Evolutionary conservation across 2,888 invertebrate genomes (phyloP).

Genomic region (Acanthosepion esculentum): DNA sequence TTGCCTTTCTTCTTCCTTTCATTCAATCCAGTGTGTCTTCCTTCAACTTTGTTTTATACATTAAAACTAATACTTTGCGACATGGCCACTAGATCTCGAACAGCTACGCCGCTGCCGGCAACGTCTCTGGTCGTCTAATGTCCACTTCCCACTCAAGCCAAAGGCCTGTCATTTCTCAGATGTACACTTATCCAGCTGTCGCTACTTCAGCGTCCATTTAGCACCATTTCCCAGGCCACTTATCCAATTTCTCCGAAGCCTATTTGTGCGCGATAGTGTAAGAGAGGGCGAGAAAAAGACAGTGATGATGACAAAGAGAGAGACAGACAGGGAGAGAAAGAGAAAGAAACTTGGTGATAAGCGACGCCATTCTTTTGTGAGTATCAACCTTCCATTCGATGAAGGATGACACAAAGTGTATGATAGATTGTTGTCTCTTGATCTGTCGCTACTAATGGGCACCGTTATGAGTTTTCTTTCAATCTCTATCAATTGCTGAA

Average conservation of each 20-base stretch:
- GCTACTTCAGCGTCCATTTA: neutral
- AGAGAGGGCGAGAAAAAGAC: neutral
- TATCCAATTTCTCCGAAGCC: neutral
- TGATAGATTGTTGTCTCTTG: conserved; percentile 33
- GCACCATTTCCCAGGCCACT: neutral
- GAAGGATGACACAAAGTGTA: neutral
- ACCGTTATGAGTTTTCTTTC: too few relatives aligned
- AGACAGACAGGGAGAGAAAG: too few relatives aligned
- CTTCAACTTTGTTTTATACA: too few relatives aligned
- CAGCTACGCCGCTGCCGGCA: neutral
- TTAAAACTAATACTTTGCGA: neutral
- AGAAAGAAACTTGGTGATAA: neutral
- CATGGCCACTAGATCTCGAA: neutral
- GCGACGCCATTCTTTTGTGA: neutral
- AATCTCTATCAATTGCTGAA: too few relatives aligned
- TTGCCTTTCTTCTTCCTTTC: too few relatives aligned
- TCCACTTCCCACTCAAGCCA: neutral
- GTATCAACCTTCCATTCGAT: neutral
- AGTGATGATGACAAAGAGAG: too few relatives aligned
- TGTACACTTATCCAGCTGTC: neutral
- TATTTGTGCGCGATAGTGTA: neutral
- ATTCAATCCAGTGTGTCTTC: too few relatives aligned
- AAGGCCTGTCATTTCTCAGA: conserved; percentile 10
- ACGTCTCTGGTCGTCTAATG: neutral
- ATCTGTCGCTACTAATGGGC: neutral